phyloP scores from a whole-genome alignment of 2,888 invertebrate genomes.

The Galerucella calmariensis region DNA sequence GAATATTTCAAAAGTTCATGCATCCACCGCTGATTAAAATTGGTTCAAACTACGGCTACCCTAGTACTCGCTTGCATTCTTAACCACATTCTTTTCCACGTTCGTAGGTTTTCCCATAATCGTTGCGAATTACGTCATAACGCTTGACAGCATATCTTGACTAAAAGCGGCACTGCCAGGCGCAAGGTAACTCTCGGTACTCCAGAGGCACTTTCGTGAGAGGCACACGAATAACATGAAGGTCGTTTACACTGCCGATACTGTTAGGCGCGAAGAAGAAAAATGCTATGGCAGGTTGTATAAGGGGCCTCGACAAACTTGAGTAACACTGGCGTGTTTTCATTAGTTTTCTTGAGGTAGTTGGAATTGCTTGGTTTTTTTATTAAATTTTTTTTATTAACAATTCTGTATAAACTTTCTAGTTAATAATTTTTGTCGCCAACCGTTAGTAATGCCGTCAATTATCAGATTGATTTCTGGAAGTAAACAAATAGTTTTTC shows the following conservation, averaged over 20 bases:
- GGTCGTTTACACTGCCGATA: conserved; percentile 57
- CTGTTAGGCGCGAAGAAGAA: conserved; percentile 53
- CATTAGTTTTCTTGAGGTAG: not conserved
- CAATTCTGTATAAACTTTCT: too few species aligned
- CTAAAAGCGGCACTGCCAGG: conserved; percentile 2
- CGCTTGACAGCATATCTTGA: conserved; percentile 10
- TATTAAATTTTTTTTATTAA: not conserved
- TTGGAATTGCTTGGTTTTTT: too few species aligned
- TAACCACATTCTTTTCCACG: too few species aligned
- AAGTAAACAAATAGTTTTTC: too few species aligned
- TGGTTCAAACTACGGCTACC: too few species aligned
- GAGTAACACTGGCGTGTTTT: conserved; percentile 1
- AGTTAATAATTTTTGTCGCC: too few species aligned
- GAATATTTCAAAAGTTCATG: too few species aligned
- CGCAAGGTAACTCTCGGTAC: conserved; percentile 25
- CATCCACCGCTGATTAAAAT: too few species aligned
- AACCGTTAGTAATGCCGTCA: too few species aligned
- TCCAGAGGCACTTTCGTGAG: conserved; percentile 47
- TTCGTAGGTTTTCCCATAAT: too few species aligned
- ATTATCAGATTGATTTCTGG: too few species aligned
- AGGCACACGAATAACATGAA: conserved; percentile 55
- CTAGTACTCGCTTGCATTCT: too few species aligned
- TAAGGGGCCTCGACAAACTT: conserved; percentile 15
- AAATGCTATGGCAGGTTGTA: conserved; percentile 28
- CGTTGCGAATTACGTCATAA: conserved; percentile 24